Evolutionary conservation across 2,797 vertebrate genomes (phyloP), one percentile per base, ranked within the genome.

Genomic region (Hydrolagus colliei): DNA sequence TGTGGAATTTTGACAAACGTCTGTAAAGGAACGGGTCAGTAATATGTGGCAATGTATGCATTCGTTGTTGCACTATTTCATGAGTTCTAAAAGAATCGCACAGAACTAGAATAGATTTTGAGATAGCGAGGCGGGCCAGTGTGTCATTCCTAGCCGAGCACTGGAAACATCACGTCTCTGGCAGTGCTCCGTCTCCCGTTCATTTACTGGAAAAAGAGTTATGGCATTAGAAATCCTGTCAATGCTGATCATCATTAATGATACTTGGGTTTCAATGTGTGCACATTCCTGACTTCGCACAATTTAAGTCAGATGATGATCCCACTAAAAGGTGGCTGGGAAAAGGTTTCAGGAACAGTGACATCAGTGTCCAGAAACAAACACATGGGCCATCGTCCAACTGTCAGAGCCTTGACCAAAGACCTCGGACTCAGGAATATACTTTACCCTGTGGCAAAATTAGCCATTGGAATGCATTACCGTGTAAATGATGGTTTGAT

Each of bases 351-450:
- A 79, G 77, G 63, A 79, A 22, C 61, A 63, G 59, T 79, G 77
- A 79, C 77, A 79, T 22, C 61, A 79, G 59, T 22, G 20, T 22
- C 10, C 63, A 27, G 77, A 27, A 79, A 79, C 75, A 77, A 79
- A 27, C 77, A 59, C 41, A 74, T 41, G 73, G 27, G 73, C 75
- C 10, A 59, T 79, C 63, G 61, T 13, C 77, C 59, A 22, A 79
- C 59, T 79, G n/a, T 13, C 77, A 79, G 63, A 79, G 59, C 61
- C 77, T 79, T 79, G 77, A 79, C 59, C 59, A 13, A 79, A 63
- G 77, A 22, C 11, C 41, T 52, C 41, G 41, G 59, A 27, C 61
- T 52, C 41, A 27, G 77, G 20, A 79, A 79, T 79, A 63, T 63
- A n/a, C 62, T 65, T 80, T 32, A 65, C 59, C 61, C 78, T 52